phyloP scores from a whole-genome alignment of 2,113 vertebrate genomes.

The Mormoops blainvillei region DNA sequence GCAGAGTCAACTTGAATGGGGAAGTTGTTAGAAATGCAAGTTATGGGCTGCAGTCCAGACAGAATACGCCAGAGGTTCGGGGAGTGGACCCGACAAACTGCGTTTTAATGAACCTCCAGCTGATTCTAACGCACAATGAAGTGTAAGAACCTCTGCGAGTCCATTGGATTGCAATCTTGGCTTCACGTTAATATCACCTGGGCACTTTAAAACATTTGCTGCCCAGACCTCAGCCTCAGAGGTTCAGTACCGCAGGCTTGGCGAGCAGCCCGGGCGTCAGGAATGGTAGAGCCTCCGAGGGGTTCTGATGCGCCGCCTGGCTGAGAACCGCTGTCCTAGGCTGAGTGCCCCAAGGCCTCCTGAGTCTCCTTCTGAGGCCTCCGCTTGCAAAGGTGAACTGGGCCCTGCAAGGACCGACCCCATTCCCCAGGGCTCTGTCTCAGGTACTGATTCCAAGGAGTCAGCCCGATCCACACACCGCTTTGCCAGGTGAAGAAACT shows the following conservation, averaged over 20 bases:
- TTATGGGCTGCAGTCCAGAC: neutral
- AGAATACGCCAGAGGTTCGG: neutral
- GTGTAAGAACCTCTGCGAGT: neutral
- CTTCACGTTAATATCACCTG: neutral
- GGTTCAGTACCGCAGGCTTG: neutral
- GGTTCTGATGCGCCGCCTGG: neutral
- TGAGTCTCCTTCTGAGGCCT: neutral
- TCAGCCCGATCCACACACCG: neutral
- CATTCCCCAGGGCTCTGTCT: neutral
- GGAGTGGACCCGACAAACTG: neutral
- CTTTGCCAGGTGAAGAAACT: neutral
- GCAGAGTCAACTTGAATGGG: neutral
- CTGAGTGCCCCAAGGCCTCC: neutral
- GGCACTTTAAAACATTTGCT: neutral
- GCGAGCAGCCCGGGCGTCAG: too few species aligned
- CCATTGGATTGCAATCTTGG: neutral
- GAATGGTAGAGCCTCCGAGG: neutral
- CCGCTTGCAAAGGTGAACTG: neutral
- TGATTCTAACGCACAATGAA: fast-evolving
- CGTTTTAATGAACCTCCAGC: neutral
- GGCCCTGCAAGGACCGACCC: neutral
- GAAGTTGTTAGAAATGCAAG: neutral
- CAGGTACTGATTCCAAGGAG: too few species aligned
- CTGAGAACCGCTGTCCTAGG: neutral
- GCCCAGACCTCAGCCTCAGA: neutral